Evolutionary conservation across 2,797 vertebrate genomes (phyloP).

Genomic region (Leucoraja ocellata): DNA sequence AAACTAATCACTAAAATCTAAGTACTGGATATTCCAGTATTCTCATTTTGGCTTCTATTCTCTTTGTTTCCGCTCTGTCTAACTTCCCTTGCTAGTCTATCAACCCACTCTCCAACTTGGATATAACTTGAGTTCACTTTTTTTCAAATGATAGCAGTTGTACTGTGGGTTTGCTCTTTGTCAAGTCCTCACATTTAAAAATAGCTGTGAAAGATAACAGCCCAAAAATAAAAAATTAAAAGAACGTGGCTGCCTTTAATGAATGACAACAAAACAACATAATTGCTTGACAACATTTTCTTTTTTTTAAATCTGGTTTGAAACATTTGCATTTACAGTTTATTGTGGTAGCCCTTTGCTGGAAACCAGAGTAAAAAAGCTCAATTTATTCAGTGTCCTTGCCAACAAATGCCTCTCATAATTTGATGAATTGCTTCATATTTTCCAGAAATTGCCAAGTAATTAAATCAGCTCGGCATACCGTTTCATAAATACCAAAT

Average conservation of each 20-base stretch:
- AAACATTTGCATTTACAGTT: neutral
- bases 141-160: neutral
- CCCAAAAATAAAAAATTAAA: neutral
- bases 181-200: neutral
- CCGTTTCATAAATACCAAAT: neutral
- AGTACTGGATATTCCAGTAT: too few species aligned
- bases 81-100: too few species aligned
- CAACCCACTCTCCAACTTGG: too few species aligned
- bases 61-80: too few species aligned
- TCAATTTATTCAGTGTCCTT: conserved; percentile 1
- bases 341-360: neutral
- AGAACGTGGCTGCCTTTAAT: neutral
- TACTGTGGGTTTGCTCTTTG: neutral
- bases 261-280: neutral
- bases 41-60: too few species aligned
- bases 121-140: neutral
- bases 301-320: neutral
- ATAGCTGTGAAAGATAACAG: neutral
- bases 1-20: too few species aligned
- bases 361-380: neutral
- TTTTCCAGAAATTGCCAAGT: conserved; percentile 9
- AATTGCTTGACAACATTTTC: neutral
- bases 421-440: conserved; percentile 20
- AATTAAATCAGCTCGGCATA: neutral
- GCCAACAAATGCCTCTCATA: neutral